Conservation (phyloP, 2,888 invertebrate species). For the Cantharis rufa region DNA sequence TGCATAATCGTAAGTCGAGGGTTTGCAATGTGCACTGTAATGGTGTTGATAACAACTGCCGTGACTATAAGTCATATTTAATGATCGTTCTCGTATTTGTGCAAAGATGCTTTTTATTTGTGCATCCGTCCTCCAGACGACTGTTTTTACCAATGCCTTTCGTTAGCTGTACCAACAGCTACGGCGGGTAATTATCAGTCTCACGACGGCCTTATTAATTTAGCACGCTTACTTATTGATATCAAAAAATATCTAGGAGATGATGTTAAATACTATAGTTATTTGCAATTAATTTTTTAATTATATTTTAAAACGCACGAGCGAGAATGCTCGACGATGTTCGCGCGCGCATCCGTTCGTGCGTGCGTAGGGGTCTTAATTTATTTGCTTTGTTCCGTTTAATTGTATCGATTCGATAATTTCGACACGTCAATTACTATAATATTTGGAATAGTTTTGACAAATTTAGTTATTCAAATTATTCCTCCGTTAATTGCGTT, state of each 20-base stretch:
- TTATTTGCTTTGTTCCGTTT: neutral
- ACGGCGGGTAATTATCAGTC: constrained; percentile 17
- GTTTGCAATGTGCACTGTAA: constrained; percentile 37
- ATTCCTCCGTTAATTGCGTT: neutral
- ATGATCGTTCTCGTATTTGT: constrained; percentile 33
- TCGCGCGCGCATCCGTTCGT: neutral
- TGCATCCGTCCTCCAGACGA: constrained; percentile 31
- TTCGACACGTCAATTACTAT: neutral
- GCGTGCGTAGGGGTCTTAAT: neutral
- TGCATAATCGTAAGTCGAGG: constrained; percentile 21
- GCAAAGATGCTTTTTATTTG: constrained; percentile 29
- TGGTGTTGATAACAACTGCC: constrained; percentile 42
- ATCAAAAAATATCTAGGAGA: neutral
- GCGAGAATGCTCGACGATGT: neutral
- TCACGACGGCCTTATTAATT: neutral
- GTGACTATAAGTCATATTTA: constrained; percentile 42
- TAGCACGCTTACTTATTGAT: neutral
- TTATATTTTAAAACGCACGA: no score
- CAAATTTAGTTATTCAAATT: neutral
- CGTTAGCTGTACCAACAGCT: constrained; percentile 18
- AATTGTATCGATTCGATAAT: neutral
- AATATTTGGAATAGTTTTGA: neutral
- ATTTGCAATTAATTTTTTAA: no score
- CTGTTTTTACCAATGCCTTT: constrained; percentile 36
- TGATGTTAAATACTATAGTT: no score